phyloP scores from a whole-genome alignment of 2,888 invertebrate genomes.

The Athripsodes cinereus region DNA sequence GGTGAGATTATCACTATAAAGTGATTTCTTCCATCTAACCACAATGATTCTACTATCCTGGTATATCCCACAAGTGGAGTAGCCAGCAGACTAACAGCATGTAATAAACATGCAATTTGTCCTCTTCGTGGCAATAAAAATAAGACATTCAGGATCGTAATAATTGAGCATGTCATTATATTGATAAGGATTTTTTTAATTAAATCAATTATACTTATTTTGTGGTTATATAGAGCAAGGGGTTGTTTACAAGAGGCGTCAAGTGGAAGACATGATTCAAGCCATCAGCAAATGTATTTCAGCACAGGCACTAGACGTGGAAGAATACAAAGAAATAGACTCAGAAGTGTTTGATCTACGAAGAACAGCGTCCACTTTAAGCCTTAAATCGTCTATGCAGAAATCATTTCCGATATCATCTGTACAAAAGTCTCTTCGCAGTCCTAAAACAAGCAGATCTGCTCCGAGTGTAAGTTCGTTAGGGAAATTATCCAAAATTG shows the following conservation, averaged over 20 bases:
- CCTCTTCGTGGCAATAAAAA: too few relatives aligned
- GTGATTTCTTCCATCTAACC: background rate
- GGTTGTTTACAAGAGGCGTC: background rate
- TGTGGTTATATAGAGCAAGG: background rate
- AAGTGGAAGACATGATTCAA: conserved; percentile 37
- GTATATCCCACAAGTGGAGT: too few relatives aligned
- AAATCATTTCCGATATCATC: background rate
- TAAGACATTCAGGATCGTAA: too few relatives aligned
- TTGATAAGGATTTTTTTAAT: too few relatives aligned
- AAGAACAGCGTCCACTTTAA: background rate
- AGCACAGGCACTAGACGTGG: conserved; percentile 29
- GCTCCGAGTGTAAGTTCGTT: background rate
- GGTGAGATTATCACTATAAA: too few relatives aligned
- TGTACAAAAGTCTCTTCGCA: background rate
- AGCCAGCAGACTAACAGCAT: too few relatives aligned
- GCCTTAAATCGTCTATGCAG: background rate
- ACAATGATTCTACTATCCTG: background rate
- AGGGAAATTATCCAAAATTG: too few relatives aligned
- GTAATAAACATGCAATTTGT: too few relatives aligned
- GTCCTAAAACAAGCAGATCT: background rate
- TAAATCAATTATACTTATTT: too few relatives aligned
- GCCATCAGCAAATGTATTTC: conserved; percentile 35
- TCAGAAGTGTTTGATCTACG: conserved; percentile 2
- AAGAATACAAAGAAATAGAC: conserved; percentile 30
- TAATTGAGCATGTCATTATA: too few relatives aligned